These are phyloP conservation scores for Halocynthia roretzi DNA, from an alignment of 23 tunicate species.

Conservation along the genomic window DNA sequence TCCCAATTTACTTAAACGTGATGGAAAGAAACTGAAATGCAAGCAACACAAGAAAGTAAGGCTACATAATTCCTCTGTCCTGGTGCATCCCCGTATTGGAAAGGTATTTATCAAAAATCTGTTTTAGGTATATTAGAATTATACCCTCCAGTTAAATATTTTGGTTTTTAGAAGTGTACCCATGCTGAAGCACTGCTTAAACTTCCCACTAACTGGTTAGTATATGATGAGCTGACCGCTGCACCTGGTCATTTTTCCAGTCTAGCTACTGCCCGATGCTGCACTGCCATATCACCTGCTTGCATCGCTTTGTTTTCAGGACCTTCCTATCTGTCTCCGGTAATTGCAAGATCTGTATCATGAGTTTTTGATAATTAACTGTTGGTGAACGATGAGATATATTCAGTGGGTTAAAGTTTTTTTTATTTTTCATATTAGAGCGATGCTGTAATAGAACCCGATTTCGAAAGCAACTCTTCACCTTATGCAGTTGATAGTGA, in stretches of 20 bases:
- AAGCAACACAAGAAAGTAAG: constrained; percentile 51
- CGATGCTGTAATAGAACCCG: constrained; percentile 43
- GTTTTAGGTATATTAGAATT: too few species aligned
- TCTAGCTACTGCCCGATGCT: constrained; percentile 58
- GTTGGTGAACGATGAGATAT: background rate
- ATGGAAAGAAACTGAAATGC: constrained; percentile 32
- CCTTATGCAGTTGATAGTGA: constrained; percentile 60
- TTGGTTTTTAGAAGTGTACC: constrained; percentile 14
- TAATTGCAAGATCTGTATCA: constrained; percentile 1
- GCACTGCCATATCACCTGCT: constrained; percentile 63
- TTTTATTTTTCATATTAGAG: background rate
- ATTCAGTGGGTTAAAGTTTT: background rate
- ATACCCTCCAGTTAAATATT: background rate
- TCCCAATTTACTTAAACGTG: constrained; percentile 55
- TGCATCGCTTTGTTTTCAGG: constrained; percentile 84
- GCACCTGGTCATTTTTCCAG: constrained; percentile 20
- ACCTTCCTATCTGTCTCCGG: constrained; percentile 49
- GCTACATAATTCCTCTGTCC: constrained; percentile 67
- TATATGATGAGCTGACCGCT: constrained; percentile 65
- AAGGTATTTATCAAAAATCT: background rate
- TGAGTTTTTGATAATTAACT: too few species aligned
- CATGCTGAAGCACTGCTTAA: constrained; percentile 27
- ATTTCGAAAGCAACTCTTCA: constrained; percentile 8
- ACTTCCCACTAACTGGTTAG: constrained; percentile 80
- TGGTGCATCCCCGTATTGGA: background rate